Conservation (phyloP, 2,113 vertebrate species). For the Seriola aureovittata region DNA sequence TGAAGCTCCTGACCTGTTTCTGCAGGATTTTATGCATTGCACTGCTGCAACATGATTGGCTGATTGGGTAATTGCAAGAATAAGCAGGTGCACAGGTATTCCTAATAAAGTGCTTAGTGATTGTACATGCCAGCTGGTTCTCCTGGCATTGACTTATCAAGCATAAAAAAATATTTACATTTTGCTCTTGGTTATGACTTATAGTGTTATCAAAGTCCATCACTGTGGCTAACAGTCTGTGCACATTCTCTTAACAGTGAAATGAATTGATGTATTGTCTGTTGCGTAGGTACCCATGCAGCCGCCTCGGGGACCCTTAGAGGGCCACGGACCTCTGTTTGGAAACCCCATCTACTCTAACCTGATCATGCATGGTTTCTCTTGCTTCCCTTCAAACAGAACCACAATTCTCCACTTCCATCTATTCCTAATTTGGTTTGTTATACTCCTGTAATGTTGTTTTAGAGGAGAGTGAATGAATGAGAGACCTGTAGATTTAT, state of each 20-base stretch:
- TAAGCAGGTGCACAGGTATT: background rate
- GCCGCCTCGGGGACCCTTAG: background rate
- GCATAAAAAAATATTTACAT: no score
- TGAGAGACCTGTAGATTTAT: constrained; percentile 42
- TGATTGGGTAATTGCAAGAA: background rate
- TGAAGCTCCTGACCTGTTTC: background rate
- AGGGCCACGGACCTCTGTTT: background rate
- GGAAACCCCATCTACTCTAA: background rate
- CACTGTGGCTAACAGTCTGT: background rate
- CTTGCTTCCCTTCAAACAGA: constrained; percentile 4
- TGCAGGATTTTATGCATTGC: background rate
- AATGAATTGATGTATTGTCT: background rate
- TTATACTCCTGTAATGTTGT: constrained; percentile 32
- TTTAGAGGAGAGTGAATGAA: constrained; percentile 40
- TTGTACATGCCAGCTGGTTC: background rate
- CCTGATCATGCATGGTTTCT: background rate
- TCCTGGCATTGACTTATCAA: no score
- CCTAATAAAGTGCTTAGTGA: background rate
- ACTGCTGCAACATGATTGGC: background rate
- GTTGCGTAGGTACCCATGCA: background rate
- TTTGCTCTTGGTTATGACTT: background rate
- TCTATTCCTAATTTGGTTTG: constrained; percentile 26
- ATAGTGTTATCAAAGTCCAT: background rate
- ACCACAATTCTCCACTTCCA: background rate
- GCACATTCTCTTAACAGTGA: background rate